Base-by-base conservation (phyloP, 2,888 invertebrate species). In the Drosophila kokeensis region DNA sequence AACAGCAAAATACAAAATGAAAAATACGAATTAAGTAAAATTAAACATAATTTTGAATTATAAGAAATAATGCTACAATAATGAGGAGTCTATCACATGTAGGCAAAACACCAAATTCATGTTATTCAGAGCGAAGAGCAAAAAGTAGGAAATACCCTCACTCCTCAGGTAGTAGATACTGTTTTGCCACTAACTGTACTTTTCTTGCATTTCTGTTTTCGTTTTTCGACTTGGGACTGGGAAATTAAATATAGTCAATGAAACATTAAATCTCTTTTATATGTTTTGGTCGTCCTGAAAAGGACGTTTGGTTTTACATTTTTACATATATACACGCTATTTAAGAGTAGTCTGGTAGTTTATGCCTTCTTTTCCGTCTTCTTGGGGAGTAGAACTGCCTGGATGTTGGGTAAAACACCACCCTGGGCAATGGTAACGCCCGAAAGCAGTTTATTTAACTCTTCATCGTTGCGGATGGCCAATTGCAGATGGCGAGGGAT, bases 371-470 rank as follows among this genome's bases (percentile, higher is more conserved):
- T 55, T 55, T 55, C 54, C 6, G 38, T 55, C n/a, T 55, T 55
- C 94, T 96, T 97, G 61, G 97, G 96, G 71, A 97, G 91, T 2
- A 97, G 93, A 21, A 96, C 95, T 4, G 96, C 95, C 87, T 96
- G 96, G 80, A 97, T 97, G 89, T 96, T 96, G 0, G 97, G 97
- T 85, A 98, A 92, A 0, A 97, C 97, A 84, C 97, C 98, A 70
- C 97, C 97, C 93, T 97, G 96, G 0, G 95, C 76, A 71, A 89
- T 94, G n/a, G 24, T 24, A 24, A 24, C 24, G 24, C 24, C 24
- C 24, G 24, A 24, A 24, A 24, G 24, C 24, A 24, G 24, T 24
- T 24, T 24, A 24, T 24, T 24, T 24, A 24, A 24, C 24, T 24
- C 24, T 24, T 24, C 24, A 24, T 24, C 24, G 24, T 24, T 24